Evolutionary conservation across 2,113 vertebrate genomes (phyloP).

Genomic region (Ahaetulla prasina): DNA sequence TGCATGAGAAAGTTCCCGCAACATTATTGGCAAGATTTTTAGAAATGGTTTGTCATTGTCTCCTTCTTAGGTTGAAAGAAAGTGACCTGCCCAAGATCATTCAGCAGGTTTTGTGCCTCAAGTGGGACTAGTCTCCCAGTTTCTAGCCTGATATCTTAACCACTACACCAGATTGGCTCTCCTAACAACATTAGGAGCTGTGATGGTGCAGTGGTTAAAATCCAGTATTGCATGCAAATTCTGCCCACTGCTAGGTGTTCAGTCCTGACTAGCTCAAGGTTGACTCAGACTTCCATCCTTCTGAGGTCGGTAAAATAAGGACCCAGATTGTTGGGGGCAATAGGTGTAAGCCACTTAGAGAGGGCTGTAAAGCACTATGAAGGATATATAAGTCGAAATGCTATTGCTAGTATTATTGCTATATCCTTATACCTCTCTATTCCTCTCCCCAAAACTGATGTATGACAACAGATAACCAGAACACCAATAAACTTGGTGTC

Average conservation of each 20-base stretch:
- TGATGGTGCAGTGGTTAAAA: background rate
- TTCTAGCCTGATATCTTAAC: background rate
- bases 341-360: background rate
- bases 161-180: background rate
- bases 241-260: background rate
- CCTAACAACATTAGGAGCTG: background rate
- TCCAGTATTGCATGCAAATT: background rate
- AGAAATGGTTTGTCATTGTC: background rate
- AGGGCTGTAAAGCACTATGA: background rate
- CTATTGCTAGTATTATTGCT: background rate
- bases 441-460: background rate
- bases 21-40: background rate
- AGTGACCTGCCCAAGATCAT: background rate
- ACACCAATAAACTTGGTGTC: background rate
- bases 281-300: background rate
- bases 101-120: background rate
- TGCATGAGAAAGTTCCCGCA: background rate
- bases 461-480: background rate
- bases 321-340: background rate
- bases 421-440: background rate
- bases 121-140: background rate
- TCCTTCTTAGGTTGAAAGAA: background rate
- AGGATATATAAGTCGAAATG: background rate
- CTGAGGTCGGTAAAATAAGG: background rate
- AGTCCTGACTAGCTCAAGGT: background rate